These are phyloP conservation scores for Clarias platycephalus DNA, from an alignment of 2,797 vertebrate genomes.

Conservation along the genomic window DNA sequence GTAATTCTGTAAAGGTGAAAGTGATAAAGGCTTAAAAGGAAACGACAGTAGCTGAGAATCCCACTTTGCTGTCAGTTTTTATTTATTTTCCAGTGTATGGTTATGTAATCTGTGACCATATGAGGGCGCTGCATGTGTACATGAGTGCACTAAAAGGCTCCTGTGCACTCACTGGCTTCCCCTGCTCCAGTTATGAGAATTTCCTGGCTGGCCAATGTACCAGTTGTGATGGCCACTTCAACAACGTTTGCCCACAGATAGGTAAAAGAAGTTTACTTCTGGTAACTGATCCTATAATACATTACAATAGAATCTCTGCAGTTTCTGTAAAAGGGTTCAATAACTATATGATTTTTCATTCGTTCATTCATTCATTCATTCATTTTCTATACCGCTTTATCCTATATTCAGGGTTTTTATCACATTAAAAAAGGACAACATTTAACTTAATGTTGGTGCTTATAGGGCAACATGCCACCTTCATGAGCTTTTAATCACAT, in stretches of 20 bases:
- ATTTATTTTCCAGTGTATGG: slow-evolving; percentile 81
- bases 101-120: slow-evolving; percentile 94
- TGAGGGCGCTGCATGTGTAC: slow-evolving; percentile 91
- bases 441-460: background rate
- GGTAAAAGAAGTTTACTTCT: slow-evolving; percentile 68
- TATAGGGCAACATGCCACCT: background rate
- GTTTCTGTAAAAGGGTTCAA: background rate
- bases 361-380: too few species aligned
- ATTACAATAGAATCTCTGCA: background rate
- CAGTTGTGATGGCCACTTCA: slow-evolving; percentile 74
- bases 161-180: slow-evolving; percentile 81
- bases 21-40: background rate
- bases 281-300: background rate
- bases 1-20: background rate
- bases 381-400: too few species aligned
- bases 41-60: slow-evolving; percentile 2
- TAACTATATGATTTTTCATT: background rate
- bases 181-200: slow-evolving; percentile 81
- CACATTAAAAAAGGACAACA: background rate
- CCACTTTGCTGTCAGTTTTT: slow-evolving; percentile 64
- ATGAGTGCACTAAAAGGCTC: slow-evolving; percentile 80
- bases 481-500: background rate
- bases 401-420: too few species aligned
- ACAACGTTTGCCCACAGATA: slow-evolving; percentile 83
- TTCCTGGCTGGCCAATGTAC: slow-evolving; percentile 82